Conservation (phyloP, 2,888 invertebrate genomes). For the Neoascia interrupta region DNA sequence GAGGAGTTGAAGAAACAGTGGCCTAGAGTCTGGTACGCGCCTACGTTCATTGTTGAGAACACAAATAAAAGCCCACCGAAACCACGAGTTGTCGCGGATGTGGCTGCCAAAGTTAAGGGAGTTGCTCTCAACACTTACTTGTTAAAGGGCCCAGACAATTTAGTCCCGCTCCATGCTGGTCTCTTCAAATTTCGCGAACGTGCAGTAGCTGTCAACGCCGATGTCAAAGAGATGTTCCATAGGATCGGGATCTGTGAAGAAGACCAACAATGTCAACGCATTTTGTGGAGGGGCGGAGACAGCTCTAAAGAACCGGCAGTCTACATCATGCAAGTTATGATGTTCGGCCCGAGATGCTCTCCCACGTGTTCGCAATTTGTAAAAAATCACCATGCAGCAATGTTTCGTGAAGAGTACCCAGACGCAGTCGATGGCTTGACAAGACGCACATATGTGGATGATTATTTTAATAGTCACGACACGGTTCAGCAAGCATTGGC, state of each 20-base stretch:
- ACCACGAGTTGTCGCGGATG: conserved; percentile 41
- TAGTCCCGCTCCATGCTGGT: conserved; percentile 15
- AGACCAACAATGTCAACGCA: conserved; percentile 9
- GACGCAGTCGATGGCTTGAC: conserved; percentile 12
- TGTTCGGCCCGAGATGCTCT: conserved; percentile 19
- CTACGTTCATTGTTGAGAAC: conserved; percentile 60
- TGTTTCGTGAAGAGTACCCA: too few relatives aligned
- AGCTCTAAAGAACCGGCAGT: not conserved
- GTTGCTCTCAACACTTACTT: conserved; percentile 41
- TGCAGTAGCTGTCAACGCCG: conserved; percentile 26
- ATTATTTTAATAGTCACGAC: conserved; percentile 22
- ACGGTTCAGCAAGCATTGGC: not conserved
- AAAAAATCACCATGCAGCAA: too few relatives aligned
- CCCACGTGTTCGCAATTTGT: conserved; percentile 8
- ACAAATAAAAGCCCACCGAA: conserved; percentile 34
- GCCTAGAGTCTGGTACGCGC: conserved; percentile 70
- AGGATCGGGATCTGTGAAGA: not conserved
- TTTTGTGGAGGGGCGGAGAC: conserved; percentile 60
- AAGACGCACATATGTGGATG: conserved; percentile 11
- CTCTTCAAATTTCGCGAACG: conserved; percentile 46
- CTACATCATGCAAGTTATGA: conserved; percentile 17
- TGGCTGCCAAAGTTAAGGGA: conserved; percentile 41
- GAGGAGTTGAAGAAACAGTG: conserved; percentile 16
- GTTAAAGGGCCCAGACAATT: conserved; percentile 52
- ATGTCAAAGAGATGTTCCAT: conserved; percentile 42